A percentile compares a stretch with the other conserved stretches of the same genome.
phyloP scores from a whole-genome alignment of 2,888 invertebrate genomes.

The Phortica magna region DNA sequence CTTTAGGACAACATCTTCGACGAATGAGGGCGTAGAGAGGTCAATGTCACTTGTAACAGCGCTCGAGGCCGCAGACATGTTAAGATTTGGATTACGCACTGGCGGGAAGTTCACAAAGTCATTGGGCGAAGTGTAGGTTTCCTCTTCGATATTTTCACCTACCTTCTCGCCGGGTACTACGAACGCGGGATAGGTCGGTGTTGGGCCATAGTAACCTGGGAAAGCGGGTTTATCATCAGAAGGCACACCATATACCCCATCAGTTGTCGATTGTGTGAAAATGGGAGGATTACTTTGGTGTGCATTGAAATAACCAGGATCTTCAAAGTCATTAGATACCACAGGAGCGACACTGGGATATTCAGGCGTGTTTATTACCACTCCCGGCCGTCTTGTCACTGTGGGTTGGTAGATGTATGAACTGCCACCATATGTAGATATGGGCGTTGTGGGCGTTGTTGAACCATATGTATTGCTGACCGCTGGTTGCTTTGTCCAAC shows the following conservation, averaged over 20 bases:
- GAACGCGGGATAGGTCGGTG: constrained; percentile 76
- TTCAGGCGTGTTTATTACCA: constrained; percentile 49
- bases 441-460: constrained; percentile 62
- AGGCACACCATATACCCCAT: constrained; percentile 62
- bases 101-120: constrained; percentile 90
- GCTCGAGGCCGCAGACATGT: constrained; percentile 81
- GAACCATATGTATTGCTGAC: constrained; percentile 43
- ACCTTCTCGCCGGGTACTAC: constrained; percentile 73
- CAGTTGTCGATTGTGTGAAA: constrained; percentile 64
- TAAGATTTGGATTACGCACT: constrained; percentile 89
- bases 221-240: constrained; percentile 75
- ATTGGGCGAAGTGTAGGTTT: constrained; percentile 84
- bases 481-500: constrained; percentile 54
- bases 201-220: constrained; percentile 77
- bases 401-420: constrained; percentile 77
- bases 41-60: constrained; percentile 81
- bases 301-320: constrained; percentile 76
- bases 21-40: constrained; percentile 87
- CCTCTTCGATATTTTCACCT: constrained; percentile 72
- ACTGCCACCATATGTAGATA: constrained; percentile 68
- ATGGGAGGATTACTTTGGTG: constrained; percentile 49
- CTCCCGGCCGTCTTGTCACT: constrained; percentile 68
- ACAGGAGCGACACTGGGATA: constrained; percentile 59
- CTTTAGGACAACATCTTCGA: constrained; percentile 86
- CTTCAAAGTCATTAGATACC: constrained; percentile 76